Conservation (phyloP, 1,140 invertebrate genomes). For the Chymomyza costata region DNA sequence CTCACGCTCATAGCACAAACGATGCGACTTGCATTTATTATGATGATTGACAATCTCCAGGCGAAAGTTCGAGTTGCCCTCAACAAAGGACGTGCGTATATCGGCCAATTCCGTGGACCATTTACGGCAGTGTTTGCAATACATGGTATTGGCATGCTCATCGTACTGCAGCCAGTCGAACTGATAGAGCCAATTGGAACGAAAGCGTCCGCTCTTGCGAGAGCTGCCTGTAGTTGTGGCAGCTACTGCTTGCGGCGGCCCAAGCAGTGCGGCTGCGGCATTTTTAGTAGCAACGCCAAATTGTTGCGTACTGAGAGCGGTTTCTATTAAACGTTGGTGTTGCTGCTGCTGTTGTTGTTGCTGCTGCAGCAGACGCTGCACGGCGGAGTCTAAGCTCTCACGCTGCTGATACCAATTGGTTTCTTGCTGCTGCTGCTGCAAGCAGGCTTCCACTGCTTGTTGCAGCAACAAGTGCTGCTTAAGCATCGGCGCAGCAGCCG, state of each 20-base stretch:
- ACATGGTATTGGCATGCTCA: constrained; percentile 81
- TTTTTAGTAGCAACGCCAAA: constrained; percentile 3
- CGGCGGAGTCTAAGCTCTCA: constrained; percentile 43
- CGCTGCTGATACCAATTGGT: constrained; percentile 36
- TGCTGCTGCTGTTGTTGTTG: constrained; percentile 47
- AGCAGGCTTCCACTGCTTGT: constrained; percentile 55
- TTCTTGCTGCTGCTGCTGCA: constrained; percentile 48
- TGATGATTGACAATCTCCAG: constrained; percentile 86
- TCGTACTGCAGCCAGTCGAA: constrained; percentile 84
- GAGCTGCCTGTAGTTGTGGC: constrained; percentile 27
- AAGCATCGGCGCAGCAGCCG: constrained; percentile 33
- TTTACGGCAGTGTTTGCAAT: constrained; percentile 83
- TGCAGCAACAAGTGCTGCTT: constrained; percentile 57
- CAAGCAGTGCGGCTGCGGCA: neutral
- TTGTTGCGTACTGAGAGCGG: too few relatives aligned
- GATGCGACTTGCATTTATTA: constrained; percentile 85
- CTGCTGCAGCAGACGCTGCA: constrained; percentile 56
- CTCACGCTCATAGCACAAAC: constrained; percentile 78
- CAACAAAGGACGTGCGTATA: constrained; percentile 83
- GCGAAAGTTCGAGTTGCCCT: constrained; percentile 85
- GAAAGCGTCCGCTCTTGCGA: constrained; percentile 80
- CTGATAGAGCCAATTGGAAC: constrained; percentile 80
- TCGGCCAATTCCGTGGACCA: constrained; percentile 83
- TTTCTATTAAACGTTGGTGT: too few relatives aligned
- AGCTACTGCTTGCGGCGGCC: constrained; percentile 2